These are phyloP conservation scores for Tragelaphus imberbis DNA, from an alignment of 2,113 vertebrate species.

Conservation along the genomic window DNA sequence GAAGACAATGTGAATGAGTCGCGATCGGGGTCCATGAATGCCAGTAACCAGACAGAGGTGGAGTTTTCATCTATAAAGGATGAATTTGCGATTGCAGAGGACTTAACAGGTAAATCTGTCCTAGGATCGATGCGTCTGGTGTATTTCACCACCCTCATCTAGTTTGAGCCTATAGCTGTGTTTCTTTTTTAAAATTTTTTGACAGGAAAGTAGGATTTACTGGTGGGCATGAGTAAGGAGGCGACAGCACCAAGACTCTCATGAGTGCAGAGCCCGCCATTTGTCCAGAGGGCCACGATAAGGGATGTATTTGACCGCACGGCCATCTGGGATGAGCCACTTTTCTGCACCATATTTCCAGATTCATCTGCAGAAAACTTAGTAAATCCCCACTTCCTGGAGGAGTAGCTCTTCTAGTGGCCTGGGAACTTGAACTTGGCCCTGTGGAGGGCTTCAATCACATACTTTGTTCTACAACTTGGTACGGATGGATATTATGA, in stretches of 20 bases:
- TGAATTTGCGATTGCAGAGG: constrained; percentile 87
- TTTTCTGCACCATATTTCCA: neutral
- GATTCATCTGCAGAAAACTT: neutral
- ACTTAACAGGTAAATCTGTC: constrained; percentile 86
- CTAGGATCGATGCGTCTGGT: neutral
- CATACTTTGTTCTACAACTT: neutral
- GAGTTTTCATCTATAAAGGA: constrained; percentile 89
- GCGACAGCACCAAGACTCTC: neutral
- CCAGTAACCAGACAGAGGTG: constrained; percentile 87
- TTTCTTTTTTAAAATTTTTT: neutral
- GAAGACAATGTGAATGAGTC: constrained; percentile 82
- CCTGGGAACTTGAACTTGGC: neutral
- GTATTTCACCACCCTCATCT: neutral
- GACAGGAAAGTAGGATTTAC: neutral
- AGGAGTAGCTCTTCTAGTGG: neutral
- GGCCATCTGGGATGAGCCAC: neutral
- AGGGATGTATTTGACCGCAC: neutral
- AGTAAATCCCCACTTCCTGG: neutral
- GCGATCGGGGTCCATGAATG: constrained; percentile 84
- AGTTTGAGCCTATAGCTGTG: neutral
- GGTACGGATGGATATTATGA: neutral
- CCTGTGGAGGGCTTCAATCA: neutral
- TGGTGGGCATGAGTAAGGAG: neutral
- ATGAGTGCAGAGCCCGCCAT: neutral
- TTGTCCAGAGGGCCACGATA: neutral